Evolutionary conservation across 2,888 invertebrate species (phyloP), one percentile per base, ranked within the genome.

Genomic region (Microctonus aethiopoides): DNA sequence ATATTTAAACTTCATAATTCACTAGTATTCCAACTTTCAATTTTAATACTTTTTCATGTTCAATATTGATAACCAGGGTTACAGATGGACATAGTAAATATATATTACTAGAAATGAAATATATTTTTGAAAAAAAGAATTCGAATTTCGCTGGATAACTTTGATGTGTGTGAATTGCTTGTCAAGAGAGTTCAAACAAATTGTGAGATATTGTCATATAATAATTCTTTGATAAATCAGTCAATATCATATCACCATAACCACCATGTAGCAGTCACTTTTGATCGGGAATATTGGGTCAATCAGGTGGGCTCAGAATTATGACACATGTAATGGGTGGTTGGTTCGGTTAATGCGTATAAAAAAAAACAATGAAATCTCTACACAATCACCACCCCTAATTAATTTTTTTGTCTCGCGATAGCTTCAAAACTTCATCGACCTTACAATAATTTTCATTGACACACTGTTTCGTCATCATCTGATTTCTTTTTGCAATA

Each of bases 241-340:
- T 80, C 79, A 80, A 81, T 79, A 79, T 79, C 79, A 80, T 68
- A 69, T 75, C 73, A 64, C 74, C 73, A 70, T 78, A 79, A 79
- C 68, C 74, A 72, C 71, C 70, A 75, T 72, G 64, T 75, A 74
- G 70, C 71, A 75, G 72, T 72, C 71, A 63, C 66, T 72, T 73
- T 68, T 74, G 71, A 65, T 76, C 79, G 74, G 80, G 76, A 77
- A 74, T 76, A 79, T 76, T 78, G 77, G 79, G 78, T n/a, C 51
- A 34, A 29, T 46, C 29, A n/a, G n/a, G n/a, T n/a, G n/a, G n/a
- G n/a, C n/a, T n/a, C n/a, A n/a, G n/a, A n/a, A n/a, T n/a, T n/a
- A n/a, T n/a, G n/a, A n/a, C n/a, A n/a, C n/a, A n/a, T n/a, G n/a
- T n/a, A n/a, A n/a, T n/a, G n/a, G n/a, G n/a, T n/a, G n/a, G n/a